phyloP scores from a whole-genome alignment of 2,113 vertebrate genomes.

The Rhabdomys dilectus region DNA sequence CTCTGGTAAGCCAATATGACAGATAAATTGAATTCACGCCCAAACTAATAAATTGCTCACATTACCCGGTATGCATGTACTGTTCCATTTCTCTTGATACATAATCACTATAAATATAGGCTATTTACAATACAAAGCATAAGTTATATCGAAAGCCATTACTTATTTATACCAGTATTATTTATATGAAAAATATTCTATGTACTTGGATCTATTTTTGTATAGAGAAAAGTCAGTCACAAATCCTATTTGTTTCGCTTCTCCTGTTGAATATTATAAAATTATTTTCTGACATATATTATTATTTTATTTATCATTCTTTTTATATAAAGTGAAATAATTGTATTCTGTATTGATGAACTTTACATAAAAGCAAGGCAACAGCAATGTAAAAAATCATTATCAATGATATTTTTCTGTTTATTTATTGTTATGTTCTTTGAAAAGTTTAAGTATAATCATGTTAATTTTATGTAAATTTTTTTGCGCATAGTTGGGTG shows the following conservation, averaged over 20 bases:
- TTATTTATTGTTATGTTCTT: background rate
- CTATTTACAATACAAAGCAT: slow-evolving; percentile 60
- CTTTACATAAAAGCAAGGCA: background rate
- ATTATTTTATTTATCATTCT: slow-evolving; percentile 52
- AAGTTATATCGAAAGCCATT: slow-evolving; percentile 64
- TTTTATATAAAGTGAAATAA: background rate
- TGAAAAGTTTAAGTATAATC: background rate
- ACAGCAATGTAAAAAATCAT: background rate
- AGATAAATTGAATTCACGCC: slow-evolving; percentile 72
- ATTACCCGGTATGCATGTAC: slow-evolving; percentile 60
- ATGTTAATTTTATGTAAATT: background rate
- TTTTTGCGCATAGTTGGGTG: background rate
- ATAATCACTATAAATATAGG: slow-evolving; percentile 69
- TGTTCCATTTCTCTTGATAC: slow-evolving; percentile 65
- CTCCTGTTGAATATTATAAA: slow-evolving; percentile 56
- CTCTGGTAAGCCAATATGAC: slow-evolving; percentile 38
- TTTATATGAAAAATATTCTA: slow-evolving; percentile 69
- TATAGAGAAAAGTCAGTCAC: slow-evolving; percentile 15
- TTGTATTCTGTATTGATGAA: background rate
- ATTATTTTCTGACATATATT: background rate
- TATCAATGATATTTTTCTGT: background rate
- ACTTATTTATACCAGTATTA: slow-evolving; percentile 58
- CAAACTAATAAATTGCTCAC: slow-evolving; percentile 69
- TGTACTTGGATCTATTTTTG: slow-evolving; percentile 61
- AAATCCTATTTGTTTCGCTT: slow-evolving; percentile 42